Base-by-base conservation (phyloP, 2,797 vertebrate genomes). In the Catostomus latipinnis region DNA sequence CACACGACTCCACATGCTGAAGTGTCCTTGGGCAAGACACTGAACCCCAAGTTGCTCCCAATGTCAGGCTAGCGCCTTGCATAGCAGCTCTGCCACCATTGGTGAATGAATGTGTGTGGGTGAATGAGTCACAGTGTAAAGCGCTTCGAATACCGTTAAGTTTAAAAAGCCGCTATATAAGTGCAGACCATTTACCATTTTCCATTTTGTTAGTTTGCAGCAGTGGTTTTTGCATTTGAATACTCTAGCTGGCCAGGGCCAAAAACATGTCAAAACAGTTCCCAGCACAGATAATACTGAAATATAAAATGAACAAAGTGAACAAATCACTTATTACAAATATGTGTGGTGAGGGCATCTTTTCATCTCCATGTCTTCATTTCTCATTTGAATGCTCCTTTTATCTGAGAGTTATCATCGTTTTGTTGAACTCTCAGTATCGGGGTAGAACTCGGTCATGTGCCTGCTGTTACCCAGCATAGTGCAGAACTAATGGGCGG, bases 401-500 rank as follows among this genome's bases (percentile, higher is more conserved):
- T 77, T 60, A 60, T 68, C 54, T 69, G 18, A 68, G 72, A 60
- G 43, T 70, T 46, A 67, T 77, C 72, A 62, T 14, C 6, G 56
- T 34, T 82, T 53, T 72, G 57, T 49, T 57, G 62, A 81, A 70
- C 56, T 74, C 71, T 72, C 67, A 57, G 45, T 34, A 34, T 34
- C 34, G 73, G 53, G 16, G 9, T 12, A 0, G 1, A 16, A 18
- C 1, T 6, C 3, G 10, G 18, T 62, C 82, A 77, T 68, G 53
- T 81, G 65, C 13, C 66, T 81, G 13, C 9, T 80, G 62, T 50
- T 34, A 66, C 14, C 9, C 53, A 12, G 43, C 53, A 57, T 57
- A 67, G 68, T 75, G 73, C 76, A 67, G 65, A 74, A 80, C 77
- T 76, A 80, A 85, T 80, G 43, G 50, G 10, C 43, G 74, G 76